These are phyloP conservation scores for Rutpela maculata DNA, from an alignment of 2,888 invertebrate genomes.

Conservation along the genomic window DNA sequence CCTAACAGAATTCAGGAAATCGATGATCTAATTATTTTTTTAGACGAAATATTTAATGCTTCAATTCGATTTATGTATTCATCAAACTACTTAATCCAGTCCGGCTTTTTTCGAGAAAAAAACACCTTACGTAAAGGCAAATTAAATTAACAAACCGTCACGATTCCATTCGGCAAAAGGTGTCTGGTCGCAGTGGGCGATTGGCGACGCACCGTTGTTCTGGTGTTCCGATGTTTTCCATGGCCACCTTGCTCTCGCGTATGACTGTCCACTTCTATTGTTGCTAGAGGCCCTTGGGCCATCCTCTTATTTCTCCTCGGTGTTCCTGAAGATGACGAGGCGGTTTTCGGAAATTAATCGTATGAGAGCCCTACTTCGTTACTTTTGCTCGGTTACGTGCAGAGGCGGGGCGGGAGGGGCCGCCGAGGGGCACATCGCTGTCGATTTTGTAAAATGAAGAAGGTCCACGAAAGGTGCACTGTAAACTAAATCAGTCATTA, in stretches of 20 bases:
- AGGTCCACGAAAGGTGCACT: not conserved
- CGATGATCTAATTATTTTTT: slow-evolving; percentile 7
- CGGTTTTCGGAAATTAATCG: slow-evolving; percentile 39
- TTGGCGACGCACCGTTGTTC: slow-evolving; percentile 58
- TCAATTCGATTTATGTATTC: not conserved
- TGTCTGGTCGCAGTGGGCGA: slow-evolving; percentile 43
- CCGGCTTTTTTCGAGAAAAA: not conserved
- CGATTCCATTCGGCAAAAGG: slow-evolving; percentile 37
- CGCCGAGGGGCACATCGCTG: not conserved
- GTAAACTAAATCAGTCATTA: not conserved
- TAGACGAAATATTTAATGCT: not conserved
- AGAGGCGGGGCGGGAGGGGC: slow-evolving; percentile 15
- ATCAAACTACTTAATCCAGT: not conserved
- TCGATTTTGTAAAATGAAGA: not conserved
- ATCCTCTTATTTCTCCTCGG: slow-evolving; percentile 31
- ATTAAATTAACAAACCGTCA: slow-evolving; percentile 31
- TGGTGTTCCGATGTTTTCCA: slow-evolving; percentile 50
- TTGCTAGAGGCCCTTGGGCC: slow-evolving; percentile 24
- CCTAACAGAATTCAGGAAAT: not conserved
- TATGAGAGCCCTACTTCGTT: slow-evolving; percentile 30
- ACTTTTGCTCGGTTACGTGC: slow-evolving; percentile 3
- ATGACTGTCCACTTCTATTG: slow-evolving; percentile 43
- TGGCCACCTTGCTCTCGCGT: slow-evolving; percentile 43
- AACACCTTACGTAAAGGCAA: slow-evolving; percentile 25
- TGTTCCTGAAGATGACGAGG: slow-evolving; percentile 40